These are phyloP conservation scores for Daphoenositta chrysoptera DNA, from an alignment of 2,113 vertebrate genomes.

Conservation along the genomic window DNA sequence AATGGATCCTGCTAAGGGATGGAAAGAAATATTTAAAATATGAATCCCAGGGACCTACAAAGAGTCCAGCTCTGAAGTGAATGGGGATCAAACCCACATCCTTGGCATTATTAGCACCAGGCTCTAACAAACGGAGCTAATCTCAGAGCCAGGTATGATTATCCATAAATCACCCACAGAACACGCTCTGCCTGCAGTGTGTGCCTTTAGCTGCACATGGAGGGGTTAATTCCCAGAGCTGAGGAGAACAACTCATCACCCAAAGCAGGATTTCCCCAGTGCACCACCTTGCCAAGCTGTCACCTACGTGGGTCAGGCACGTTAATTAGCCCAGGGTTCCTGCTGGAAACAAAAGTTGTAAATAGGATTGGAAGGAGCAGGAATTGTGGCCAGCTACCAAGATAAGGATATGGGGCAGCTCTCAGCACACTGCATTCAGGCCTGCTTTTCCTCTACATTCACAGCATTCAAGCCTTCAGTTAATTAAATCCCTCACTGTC, in stretches of 20 bases:
- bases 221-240: neutral
- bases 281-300: neutral
- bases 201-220: neutral
- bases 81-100: neutral
- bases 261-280: neutral
- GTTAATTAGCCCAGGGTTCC: neutral
- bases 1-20: neutral
- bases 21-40: neutral
- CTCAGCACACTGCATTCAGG: neutral
- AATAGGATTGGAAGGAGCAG: rapidly evolving
- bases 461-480: neutral
- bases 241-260: neutral
- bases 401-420: neutral
- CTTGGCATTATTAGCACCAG: neutral
- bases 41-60: neutral
- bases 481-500: neutral
- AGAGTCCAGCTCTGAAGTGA: neutral
- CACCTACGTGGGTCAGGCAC: rapidly evolving
- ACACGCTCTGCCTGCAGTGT: neutral
- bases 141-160: neutral
- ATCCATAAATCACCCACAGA: neutral
- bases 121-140: neutral
- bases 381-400: neutral
- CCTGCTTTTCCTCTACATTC: neutral
- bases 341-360: neutral